Base-by-base conservation (phyloP, 1,140 invertebrate species). In the Radopholus similis region DNA sequence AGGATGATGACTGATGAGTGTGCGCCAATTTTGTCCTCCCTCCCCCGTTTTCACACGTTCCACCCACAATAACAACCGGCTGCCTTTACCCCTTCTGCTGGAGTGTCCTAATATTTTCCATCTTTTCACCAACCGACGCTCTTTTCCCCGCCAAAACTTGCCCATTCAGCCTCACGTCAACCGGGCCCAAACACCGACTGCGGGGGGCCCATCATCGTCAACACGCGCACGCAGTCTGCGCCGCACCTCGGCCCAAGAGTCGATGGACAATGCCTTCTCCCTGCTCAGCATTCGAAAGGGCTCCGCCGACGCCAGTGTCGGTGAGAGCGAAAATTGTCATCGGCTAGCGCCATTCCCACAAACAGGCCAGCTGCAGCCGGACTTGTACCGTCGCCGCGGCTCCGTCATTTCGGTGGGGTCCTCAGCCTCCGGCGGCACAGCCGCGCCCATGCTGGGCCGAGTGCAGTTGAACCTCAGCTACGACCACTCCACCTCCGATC, bases 301-400 rank as follows among this genome's bases (percentile, higher is more conserved):
- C 3, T 51, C 47, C 2, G 47, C 47, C 23, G 47, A 51, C 47
- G 47, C 47, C 9, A 11, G 13, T 15, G 47, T 51, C 4, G 47
- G 47, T 51, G 30, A 21, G 47, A 21, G 8, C 9, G n/a, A 40
- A 40, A 40, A 40, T 13, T 40, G 38, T 40, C n/a, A 40, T 40
- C n/a, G 11, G 38, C 38, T 13, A 40, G n/a, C 11, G 11, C n/a
- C 51, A 18, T 13, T 54, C 1, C 11, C 37, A 18, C 18, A 54
- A 11, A 54, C 34, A 66, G 64, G 60, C 32, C 64, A 66, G 64
- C 58, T 66, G 21, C 64, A 66, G 38, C 64, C 64, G 15, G 60
- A 66, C 35, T 30, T 66, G 32, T 66, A 66, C 26, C 64, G 64
- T 11, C 55, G 64, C 23, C 64, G 64, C 26, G 42, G 42, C 30